Evolutionary conservation across 37 sponge, comb jelly and placozoan genomes (phyloP).

Genomic region (Diacarnus erythraeanus): DNA sequence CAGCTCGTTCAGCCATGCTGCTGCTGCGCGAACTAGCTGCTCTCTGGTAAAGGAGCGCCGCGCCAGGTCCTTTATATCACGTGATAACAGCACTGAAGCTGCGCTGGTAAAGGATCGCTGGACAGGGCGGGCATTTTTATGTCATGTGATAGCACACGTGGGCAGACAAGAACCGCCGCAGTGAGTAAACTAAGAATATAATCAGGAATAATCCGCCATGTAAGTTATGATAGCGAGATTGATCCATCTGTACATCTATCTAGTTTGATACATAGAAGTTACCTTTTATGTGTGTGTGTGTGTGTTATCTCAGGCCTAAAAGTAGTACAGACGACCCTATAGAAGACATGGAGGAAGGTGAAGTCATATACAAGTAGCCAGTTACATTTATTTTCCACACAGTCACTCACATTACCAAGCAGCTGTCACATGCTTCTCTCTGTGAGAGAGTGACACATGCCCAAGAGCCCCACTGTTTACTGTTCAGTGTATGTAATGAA

Average conservation of each 20-base stretch:
- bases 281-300: neutral
- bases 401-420: too few relatives aligned
- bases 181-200: neutral
- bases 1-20: neutral
- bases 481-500: too few relatives aligned
- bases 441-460: too few relatives aligned
- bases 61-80: neutral
- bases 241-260: neutral
- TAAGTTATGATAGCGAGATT: neutral
- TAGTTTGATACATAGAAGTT: neutral
- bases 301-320: conserved; percentile 20
- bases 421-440: too few relatives aligned
- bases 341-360: conserved; percentile 28
- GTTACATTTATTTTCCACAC: too few relatives aligned
- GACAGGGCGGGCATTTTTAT: too few relatives aligned
- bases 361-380: too few relatives aligned
- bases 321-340: conserved; percentile 38
- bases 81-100: neutral
- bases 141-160: too few relatives aligned
- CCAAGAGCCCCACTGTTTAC: too few relatives aligned
- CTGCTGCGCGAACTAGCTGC: too few relatives aligned
- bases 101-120: neutral
- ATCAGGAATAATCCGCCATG: neutral
- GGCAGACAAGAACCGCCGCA: neutral
- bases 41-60: too few relatives aligned